These are phyloP conservation scores for Agrypnia vestita DNA, from an alignment of 1,140 invertebrate genomes.

Conservation along the genomic window DNA sequence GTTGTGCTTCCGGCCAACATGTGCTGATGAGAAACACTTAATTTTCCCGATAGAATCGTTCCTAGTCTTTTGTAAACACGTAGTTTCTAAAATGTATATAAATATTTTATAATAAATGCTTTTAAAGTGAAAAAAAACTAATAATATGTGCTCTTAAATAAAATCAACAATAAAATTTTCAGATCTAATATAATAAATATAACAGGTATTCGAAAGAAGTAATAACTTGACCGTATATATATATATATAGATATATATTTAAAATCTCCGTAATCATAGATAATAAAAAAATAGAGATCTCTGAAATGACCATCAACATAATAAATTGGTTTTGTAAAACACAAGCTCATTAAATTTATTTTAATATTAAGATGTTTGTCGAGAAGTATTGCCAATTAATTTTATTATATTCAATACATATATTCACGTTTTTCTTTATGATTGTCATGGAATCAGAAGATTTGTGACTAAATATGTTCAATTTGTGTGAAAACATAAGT, in stretches of 20 bases:
- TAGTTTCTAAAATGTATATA: conserved; percentile 36
- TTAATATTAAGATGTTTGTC: conserved; percentile 9
- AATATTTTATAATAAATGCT: conserved; percentile 38
- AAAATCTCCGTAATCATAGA: conserved; percentile 16
- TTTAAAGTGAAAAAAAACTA: conserved; percentile 29
- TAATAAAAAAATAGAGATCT: conserved; percentile 37
- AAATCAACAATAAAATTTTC: conserved; percentile 46
- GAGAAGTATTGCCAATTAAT: conserved; percentile 14
- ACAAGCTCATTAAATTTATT: conserved; percentile 27
- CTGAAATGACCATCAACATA: conserved; percentile 23
- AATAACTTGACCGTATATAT: conserved; percentile 27
- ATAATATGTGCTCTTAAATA: conserved; percentile 47
- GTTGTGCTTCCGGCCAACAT: conserved; percentile 38
- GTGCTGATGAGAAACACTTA: conserved; percentile 34
- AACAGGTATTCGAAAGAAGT: conserved; percentile 35
- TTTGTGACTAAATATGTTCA: neutral
- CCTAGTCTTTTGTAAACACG: conserved; percentile 40
- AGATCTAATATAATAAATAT: conserved; percentile 42
- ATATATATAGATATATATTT: neutral
- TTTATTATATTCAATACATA: conserved; percentile 4
- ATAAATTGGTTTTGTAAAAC: conserved; percentile 29
- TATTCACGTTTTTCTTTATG: conserved; percentile 30
- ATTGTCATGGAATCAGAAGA: conserved; percentile 45
- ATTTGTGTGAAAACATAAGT: conserved; percentile 3
- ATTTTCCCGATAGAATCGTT: conserved; percentile 28